Evolutionary conservation across 2,888 invertebrate species (phyloP), one percentile per base, ranked within the genome.

Genomic region (Morpho deidamia): DNA sequence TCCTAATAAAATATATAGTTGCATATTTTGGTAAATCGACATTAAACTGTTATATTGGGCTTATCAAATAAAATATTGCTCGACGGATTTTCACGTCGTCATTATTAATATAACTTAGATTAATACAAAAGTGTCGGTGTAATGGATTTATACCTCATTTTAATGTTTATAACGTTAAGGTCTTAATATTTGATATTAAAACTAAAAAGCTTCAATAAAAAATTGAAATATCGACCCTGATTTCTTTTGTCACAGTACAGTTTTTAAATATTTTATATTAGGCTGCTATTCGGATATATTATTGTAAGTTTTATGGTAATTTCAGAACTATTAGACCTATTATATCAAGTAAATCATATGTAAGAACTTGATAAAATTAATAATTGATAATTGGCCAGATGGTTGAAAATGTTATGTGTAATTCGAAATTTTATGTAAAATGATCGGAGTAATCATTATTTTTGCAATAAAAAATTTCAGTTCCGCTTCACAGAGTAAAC

Each of bases 401-500:
- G 76, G 81, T 78, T 76, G 72, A 66, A 78, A 78, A 74, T 81
- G 83, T 83, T 83, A 76, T 72, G 66, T 69, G 60, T 66, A 66
- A 64, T 61, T 65, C 55, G 56, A 60, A 63, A 62, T 64, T 63
- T 65, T 69, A 64, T 77, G 72, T 78, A 75, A 61, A 53, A 57
- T 59, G 67, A 71, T 72, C 66, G 66, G 72, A 73, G 70, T 73
- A 74, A 71, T 66, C 65, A 72, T 73, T 74, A 72, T 70, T 71
- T 77, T 75, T 74, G 66, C 68, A 71, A 71, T 66, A 55, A 72
- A 71, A 71, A 66, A 66, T 70, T 67, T 65, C 70, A 72, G 71
- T 72, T 76, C 71, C 72, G 72, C 78, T 72, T 72, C 82, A 78
- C 85, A 83, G 86, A 86, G 81, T 80, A 79, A 60, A 23, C 23